Conservation (phyloP, 2,888 invertebrate genomes). For the Heteromurus nitidus region DNA sequence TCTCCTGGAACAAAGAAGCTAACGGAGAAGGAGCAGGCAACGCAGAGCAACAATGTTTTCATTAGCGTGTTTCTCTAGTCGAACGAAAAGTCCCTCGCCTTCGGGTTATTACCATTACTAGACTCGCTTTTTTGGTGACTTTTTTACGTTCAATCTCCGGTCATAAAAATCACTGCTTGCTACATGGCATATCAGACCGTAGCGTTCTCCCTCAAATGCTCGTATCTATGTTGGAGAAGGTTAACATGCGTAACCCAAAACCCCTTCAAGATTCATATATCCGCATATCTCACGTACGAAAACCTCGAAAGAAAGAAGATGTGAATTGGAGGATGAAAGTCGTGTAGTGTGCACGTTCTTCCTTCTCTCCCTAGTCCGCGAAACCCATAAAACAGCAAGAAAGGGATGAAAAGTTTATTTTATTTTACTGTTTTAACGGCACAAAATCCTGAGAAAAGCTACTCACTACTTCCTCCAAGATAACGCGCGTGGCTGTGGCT, state of each 20-base stretch:
- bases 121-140: background rate
- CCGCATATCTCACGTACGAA: background rate
- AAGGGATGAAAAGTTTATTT: slow-evolving; percentile 22
- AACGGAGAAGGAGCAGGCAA: too few species aligned
- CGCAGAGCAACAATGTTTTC: background rate
- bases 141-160: background rate
- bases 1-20: too few species aligned
- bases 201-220: background rate
- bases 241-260: background rate
- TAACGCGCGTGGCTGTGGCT: background rate
- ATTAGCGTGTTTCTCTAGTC: background rate
- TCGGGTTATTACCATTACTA: background rate
- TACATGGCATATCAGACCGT: background rate
- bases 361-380: background rate
- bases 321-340: too few species aligned
- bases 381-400: slow-evolving; percentile 17
- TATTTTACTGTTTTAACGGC: background rate
- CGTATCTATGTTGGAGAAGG: background rate
- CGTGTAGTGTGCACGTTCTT: too few species aligned
- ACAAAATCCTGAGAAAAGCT: background rate
- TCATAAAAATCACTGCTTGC: background rate
- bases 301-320: too few species aligned
- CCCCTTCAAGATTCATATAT: background rate
- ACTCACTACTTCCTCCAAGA: background rate
- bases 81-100: background rate